Conservation (phyloP, 2,113 vertebrate species). For the Willisornis vidua region DNA sequence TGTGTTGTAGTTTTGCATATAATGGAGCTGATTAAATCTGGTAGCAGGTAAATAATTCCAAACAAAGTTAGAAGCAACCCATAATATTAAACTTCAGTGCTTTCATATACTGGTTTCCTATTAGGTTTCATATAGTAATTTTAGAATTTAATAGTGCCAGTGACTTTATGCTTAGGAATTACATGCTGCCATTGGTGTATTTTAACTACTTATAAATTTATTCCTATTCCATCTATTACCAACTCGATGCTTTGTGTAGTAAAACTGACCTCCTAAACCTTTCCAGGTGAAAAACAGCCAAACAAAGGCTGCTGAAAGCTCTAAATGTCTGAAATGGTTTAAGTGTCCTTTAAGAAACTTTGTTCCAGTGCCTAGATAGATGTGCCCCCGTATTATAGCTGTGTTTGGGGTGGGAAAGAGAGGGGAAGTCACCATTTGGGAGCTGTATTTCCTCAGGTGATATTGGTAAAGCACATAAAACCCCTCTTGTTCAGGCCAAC, state of each 20-base stretch:
- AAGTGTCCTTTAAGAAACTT: not conserved
- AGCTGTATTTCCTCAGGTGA: conserved; percentile 46
- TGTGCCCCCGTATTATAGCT: not conserved
- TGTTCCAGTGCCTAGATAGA: not conserved
- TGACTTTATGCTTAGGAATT: not conserved
- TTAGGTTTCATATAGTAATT: not conserved
- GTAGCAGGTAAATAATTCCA: not conserved
- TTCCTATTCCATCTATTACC: not conserved
- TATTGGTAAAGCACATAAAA: not conserved
- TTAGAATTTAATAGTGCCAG: not conserved
- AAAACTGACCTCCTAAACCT: not conserved
- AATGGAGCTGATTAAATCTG: not conserved
- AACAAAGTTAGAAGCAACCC: not conserved
- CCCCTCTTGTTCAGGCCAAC: conserved; percentile 16
- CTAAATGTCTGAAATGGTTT: not conserved
- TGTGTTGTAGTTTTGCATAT: not conserved
- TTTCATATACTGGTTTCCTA: not conserved
- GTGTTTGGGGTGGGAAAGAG: not conserved
- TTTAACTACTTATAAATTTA: not conserved
- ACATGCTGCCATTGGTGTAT: not conserved
- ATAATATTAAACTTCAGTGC: not conserved
- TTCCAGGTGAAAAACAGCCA: not conserved
- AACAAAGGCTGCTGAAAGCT: not conserved
- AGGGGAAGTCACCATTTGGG: not conserved
- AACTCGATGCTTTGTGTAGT: not conserved